Evolutionary conservation across 2,888 invertebrate genomes (phyloP), one percentile per base, ranked within the genome.

Genomic region (Sphaerophoria rueppellii): DNA sequence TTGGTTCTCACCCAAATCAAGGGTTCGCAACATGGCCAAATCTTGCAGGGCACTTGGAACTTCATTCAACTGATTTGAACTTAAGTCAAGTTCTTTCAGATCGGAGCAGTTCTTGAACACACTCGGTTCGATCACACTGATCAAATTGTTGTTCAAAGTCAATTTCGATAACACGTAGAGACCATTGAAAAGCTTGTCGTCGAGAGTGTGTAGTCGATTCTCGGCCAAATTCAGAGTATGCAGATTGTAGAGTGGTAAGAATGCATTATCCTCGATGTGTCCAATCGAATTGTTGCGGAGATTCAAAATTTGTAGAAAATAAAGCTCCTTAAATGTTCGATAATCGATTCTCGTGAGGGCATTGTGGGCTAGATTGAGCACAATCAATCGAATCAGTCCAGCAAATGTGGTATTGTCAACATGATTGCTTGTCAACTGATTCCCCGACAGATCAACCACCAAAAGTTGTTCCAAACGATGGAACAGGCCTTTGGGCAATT

Each of bases 1-100:
- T 91, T 96, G 95, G 93, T 99, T 99, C 92, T 98, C 97, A 48
- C 97, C 98, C 89, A 99, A 93, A 90, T 98, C 97, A 67, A 99
- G 93, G 12, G 96, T 96, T 91, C 97, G 96, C 87, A 98, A 92
- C 91, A 97, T 96, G 54, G 96, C 94, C 86, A 97, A 93, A 90
- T 96, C 96, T 92, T 95, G 95, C 77, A 97, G 92, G 2, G 97
- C 97, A 89, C 95, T 95, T 11, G 98, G 98, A 86, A 98, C 95
- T 88, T 95, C 94, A 82, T 94, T 93, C 87, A 98, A 92, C 88
- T 96, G 95, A 93, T 98, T 98, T 24, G 96, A 96, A 90, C 97
- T 97, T 74, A 98, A 92, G 92, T 98, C 98, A 71, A 98, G 93
- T 90, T 98, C 98, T 92, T 97, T 97, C 35, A 98, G 92, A 89